Conservation (phyloP, 2,113 vertebrate species). For the Seriola aureovittata region DNA sequence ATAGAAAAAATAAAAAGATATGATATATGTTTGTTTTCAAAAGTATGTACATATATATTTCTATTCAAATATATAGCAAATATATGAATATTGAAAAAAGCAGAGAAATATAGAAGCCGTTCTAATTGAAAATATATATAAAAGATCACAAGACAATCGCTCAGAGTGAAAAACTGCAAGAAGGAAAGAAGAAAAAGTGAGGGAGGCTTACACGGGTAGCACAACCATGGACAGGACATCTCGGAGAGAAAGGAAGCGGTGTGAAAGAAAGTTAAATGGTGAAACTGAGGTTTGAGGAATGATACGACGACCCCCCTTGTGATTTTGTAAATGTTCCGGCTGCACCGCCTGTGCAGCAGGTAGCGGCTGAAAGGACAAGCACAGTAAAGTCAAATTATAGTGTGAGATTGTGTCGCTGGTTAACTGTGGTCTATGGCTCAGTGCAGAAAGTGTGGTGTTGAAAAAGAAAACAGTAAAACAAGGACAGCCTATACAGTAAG, state of each 20-base stretch:
- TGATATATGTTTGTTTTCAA: conserved; percentile 86
- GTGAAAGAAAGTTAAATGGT: conserved; percentile 56
- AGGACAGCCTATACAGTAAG: conserved; percentile 72
- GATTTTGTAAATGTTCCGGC: conserved; percentile 67
- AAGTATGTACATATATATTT: conserved; percentile 89
- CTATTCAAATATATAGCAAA: conserved; percentile 88
- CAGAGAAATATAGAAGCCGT: conserved; percentile 85
- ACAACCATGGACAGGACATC: conserved; percentile 61
- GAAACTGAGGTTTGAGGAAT: conserved; percentile 57
- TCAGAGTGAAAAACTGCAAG: conserved; percentile 77
- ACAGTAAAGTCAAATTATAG: conserved; percentile 74
- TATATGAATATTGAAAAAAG: conserved; percentile 86
- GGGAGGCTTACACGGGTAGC: conserved; percentile 76
- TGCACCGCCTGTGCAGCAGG: conserved; percentile 43
- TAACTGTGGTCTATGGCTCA: conserved; percentile 74
- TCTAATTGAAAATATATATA: conserved; percentile 85
- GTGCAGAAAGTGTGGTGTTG: conserved; percentile 76
- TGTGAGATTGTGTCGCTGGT: conserved; percentile 78
- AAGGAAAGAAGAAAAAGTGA: conserved; percentile 53
- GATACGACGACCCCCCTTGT: conserved; percentile 57
- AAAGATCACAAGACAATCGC: conserved; percentile 88
- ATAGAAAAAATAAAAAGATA: conserved; percentile 83
- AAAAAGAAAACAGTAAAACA: conserved; percentile 70
- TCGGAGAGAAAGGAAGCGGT: conserved; percentile 48
- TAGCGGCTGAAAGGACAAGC: conserved; percentile 69